A percentile compares a stretch with the other conserved stretches of the same genome.
Conservation (phyloP, 2,888 invertebrate species). For the Apotomis capreana region DNA sequence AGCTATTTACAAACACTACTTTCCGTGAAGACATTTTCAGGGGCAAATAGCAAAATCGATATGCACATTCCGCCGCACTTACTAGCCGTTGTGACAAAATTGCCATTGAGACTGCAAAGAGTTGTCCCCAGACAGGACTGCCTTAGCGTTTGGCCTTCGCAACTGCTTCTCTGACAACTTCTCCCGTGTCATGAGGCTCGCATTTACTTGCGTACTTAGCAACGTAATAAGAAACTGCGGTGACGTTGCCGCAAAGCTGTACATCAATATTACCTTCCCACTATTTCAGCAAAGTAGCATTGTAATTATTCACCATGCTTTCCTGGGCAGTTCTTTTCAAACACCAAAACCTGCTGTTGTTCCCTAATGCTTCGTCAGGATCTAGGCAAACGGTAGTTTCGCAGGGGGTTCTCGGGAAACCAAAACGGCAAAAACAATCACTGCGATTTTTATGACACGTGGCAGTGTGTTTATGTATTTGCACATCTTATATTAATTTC, state of each 20-base stretch:
- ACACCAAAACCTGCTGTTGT: conserved; percentile 53
- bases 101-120: conserved; percentile 50
- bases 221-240: conserved; percentile 54
- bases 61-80: conserved; percentile 53
- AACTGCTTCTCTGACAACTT: conserved; percentile 48
- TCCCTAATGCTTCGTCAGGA: conserved; percentile 52
- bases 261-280: conserved; percentile 59
- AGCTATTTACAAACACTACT: conserved; percentile 52
- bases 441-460: neutral
- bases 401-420: neutral
- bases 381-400: conserved; percentile 46
- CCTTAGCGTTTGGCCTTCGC: conserved; percentile 45
- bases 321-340: conserved; percentile 49
- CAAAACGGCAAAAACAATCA: neutral
- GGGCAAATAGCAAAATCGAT: conserved; percentile 51
- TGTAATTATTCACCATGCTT: conserved; percentile 55
- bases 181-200: conserved; percentile 50
- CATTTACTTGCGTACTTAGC: conserved; percentile 53
- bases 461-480: neutral
- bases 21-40: conserved; percentile 49
- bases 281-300: conserved; percentile 44
- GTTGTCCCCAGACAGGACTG: conserved; percentile 46
- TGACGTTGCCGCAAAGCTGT: conserved; percentile 54
- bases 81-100: conserved; percentile 50
- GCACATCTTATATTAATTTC: neutral